Evolutionary conservation across 35 echinoderm and acorn worm species (phyloP).

Genomic region (Ophioderma brevispina): DNA sequence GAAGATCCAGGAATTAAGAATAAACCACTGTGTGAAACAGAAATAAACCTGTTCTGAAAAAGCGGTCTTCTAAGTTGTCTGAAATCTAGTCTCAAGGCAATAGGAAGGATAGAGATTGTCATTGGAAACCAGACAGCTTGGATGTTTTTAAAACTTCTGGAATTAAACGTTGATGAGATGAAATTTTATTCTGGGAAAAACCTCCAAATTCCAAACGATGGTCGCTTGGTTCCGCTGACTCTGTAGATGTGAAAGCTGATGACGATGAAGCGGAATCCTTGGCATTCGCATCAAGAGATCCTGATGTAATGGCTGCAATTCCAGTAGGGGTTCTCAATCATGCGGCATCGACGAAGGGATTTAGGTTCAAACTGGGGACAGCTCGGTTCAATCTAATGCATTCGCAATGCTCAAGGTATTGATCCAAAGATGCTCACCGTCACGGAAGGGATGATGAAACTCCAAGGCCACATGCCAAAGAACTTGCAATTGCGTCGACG

Average conservation of each 20-base stretch:
- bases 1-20: not conserved
- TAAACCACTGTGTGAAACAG: not conserved
- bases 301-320: slow-evolving; percentile 69
- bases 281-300: slow-evolving; percentile 4
- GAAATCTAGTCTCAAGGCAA: not conserved
- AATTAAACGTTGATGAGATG: not conserved
- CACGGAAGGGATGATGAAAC: slow-evolving; percentile 82
- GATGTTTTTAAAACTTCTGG: not conserved
- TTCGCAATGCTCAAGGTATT: not conserved
- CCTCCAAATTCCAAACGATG: not conserved
- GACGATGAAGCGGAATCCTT: slow-evolving; percentile 10
- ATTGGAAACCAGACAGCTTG: not conserved
- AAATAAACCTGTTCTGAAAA: not conserved
- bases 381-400: not conserved
- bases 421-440: slow-evolving; percentile 69
- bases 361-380: slow-evolving; percentile 39
- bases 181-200: not conserved
- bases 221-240: slow-evolving; percentile 67
- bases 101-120: slow-evolving; percentile 19
- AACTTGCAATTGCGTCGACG: not conserved
- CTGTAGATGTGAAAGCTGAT: slow-evolving; percentile 36
- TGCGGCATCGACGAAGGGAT: slow-evolving; percentile 1
- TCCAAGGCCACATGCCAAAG: not conserved
- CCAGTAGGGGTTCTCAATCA: not conserved
- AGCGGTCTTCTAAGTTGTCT: not conserved